Evolutionary conservation across 2,797 vertebrate genomes (phyloP).

Genomic region (Lacerta bilineata): DNA sequence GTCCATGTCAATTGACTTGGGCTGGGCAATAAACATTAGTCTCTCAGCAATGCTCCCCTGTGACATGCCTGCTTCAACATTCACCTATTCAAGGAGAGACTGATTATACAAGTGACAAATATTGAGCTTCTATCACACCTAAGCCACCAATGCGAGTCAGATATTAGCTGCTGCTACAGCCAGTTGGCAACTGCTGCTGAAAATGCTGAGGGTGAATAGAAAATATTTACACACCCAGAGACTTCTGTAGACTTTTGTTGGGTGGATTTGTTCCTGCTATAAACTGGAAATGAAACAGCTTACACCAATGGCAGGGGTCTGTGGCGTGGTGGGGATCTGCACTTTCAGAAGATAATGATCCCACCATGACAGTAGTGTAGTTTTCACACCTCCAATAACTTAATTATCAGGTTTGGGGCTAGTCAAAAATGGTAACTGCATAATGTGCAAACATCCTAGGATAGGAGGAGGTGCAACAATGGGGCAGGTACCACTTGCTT

Average conservation of each 20-base stretch:
- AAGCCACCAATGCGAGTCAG: not conserved
- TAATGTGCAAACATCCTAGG: not conserved
- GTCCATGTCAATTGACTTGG: slow-evolving; percentile 1
- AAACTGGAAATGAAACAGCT: not conserved
- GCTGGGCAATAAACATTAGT: slow-evolving; percentile 6
- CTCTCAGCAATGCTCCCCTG: not conserved
- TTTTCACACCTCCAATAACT: not conserved
- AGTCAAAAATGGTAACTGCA: not conserved
- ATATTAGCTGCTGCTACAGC: not conserved
- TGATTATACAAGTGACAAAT: not conserved
- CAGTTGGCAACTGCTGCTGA: not conserved
- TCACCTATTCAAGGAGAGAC: not conserved
- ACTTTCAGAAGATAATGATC: not conserved
- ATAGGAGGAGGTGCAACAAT: not conserved
- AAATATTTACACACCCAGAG: not conserved
- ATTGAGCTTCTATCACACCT: not conserved
- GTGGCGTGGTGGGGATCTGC: too few species aligned
- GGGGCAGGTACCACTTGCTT: not conserved
- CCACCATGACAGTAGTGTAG: not conserved
- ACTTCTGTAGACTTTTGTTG: not conserved
- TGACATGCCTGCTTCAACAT: not conserved
- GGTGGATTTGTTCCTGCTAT: not conserved
- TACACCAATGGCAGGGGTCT: not conserved
- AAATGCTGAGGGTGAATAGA: not conserved
- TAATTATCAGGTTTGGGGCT: not conserved